phyloP scores from a whole-genome alignment of 2,797 vertebrate species.

The Spinus olivaceus region DNA sequence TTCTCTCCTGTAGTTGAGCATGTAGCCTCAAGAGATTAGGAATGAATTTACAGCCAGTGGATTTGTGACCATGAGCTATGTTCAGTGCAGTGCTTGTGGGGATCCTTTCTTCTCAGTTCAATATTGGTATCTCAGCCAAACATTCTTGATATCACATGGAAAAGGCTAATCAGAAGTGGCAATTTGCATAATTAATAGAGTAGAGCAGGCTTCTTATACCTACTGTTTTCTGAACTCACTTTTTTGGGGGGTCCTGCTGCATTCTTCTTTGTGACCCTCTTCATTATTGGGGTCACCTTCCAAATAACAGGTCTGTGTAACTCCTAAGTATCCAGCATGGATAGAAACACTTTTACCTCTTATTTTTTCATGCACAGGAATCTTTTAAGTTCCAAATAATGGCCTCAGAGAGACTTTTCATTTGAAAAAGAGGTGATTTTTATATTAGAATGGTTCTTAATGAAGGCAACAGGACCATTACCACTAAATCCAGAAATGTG shows the following conservation, averaged over 20 bases:
- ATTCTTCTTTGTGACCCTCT: background rate
- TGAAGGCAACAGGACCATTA: background rate
- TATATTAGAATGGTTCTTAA: background rate
- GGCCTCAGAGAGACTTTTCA: background rate
- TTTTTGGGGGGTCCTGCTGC: background rate
- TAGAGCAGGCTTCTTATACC: background rate
- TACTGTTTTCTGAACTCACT: background rate
- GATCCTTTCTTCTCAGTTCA: background rate
- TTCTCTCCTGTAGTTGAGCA: background rate
- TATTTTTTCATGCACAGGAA: background rate
- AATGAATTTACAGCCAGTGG: background rate
- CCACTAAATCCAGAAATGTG: background rate
- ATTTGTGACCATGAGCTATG: background rate
- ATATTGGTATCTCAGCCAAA: background rate
- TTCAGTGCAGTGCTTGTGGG: background rate
- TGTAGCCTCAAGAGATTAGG: background rate
- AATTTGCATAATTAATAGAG: background rate
- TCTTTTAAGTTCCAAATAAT: background rate
- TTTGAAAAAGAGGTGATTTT: background rate
- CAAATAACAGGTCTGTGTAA: background rate
- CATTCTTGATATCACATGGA: background rate
- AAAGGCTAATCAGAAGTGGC: background rate
- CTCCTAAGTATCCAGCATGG: background rate
- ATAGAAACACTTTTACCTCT: background rate
- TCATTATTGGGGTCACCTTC: background rate